Evolutionary conservation across 2,888 invertebrate species (phyloP), one percentile per base, ranked within the genome.

Genomic region (Cantharis lateralis): DNA sequence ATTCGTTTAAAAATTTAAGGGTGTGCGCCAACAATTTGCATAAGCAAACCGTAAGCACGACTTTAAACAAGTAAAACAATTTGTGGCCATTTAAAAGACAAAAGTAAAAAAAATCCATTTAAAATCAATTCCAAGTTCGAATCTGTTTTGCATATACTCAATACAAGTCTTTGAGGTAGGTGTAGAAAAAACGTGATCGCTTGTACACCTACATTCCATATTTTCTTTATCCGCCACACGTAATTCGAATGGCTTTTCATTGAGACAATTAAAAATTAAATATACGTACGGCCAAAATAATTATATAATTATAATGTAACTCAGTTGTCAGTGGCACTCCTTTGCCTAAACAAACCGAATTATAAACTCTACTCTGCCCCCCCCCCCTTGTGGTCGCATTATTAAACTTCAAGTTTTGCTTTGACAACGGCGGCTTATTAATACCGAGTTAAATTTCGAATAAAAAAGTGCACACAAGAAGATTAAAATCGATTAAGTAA

Each of bases 401-500:
- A 26, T 26, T 68, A 48, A 48, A 48, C 48, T 62, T 68, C 48
- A 32, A 72, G 72, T 16, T 62, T 64, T 15, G 63, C 62, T 72
- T 72, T 72, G 76, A 76, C 76, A 72, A 63, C 69, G n/a, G 18
- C 70, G 63, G 32, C 72, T 69, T 66, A 72, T 76, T 72, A 76
- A 70, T 76, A 72, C n/a, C 18, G n/a, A 72, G 68, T 72, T 76
- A 63, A 64, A 70, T 72, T 62, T 26, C 26, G 72, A 66, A 66
- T 24, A 71, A 76, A 73, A 78, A 71, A 73, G 71, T 76, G 70
- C 72, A 76, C 74, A 75, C 75, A 63, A 77, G 64, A n/a, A 66
- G 78, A 80, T 81, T 81, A 80, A 80, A 79, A 77, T 71, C 72
- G 81, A 80, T 81, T 80, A 81, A 74, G 77, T 77, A 80, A 81